These are phyloP conservation scores for Standfussiana lucernea DNA, from an alignment of 2,888 invertebrate species.

Conservation along the genomic window DNA sequence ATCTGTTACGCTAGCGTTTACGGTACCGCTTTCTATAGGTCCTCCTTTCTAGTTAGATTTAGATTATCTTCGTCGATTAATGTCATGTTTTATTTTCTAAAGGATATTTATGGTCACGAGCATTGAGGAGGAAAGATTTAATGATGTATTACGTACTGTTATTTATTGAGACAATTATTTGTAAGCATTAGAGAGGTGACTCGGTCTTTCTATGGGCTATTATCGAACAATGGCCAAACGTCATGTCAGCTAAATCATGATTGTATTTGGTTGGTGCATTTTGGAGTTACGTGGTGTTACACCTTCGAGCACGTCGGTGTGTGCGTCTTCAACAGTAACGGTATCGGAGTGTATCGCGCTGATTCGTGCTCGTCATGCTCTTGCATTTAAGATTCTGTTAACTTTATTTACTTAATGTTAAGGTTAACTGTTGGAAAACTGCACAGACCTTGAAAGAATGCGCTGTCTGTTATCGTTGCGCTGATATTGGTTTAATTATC, in stretches of 20 bases:
- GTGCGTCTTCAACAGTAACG: slow-evolving; percentile 45
- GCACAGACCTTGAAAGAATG: slow-evolving; percentile 30
- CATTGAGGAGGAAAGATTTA: slow-evolving; percentile 35
- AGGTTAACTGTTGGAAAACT: slow-evolving; percentile 17
- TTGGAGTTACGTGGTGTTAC: slow-evolving; percentile 24
- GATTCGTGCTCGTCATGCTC: slow-evolving; percentile 31
- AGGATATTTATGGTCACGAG: slow-evolving; percentile 56
- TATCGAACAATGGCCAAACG: slow-evolving; percentile 20
- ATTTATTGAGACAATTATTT: slow-evolving; percentile 44
- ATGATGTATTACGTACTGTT: slow-evolving; percentile 44
- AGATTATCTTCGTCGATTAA: slow-evolving; percentile 59
- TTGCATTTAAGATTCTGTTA: slow-evolving; percentile 21
- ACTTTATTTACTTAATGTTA: slow-evolving; percentile 15
- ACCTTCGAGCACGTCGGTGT: slow-evolving; percentile 28
- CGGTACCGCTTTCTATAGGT: slow-evolving; percentile 69
- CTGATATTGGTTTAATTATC: slow-evolving; percentile 50
- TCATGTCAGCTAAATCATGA: background rate
- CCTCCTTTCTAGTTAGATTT: slow-evolving; percentile 57
- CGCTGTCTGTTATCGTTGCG: slow-evolving; percentile 33
- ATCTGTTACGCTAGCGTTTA: slow-evolving; percentile 70
- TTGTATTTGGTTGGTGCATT: slow-evolving; percentile 18
- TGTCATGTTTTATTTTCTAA: slow-evolving; percentile 58
- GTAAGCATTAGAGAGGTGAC: slow-evolving; percentile 12
- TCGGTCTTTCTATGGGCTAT: slow-evolving; percentile 21
- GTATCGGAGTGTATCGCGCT: slow-evolving; percentile 32